phyloP scores from a whole-genome alignment of 2,113 vertebrate genomes.

The Polypterus bichir region DNA sequence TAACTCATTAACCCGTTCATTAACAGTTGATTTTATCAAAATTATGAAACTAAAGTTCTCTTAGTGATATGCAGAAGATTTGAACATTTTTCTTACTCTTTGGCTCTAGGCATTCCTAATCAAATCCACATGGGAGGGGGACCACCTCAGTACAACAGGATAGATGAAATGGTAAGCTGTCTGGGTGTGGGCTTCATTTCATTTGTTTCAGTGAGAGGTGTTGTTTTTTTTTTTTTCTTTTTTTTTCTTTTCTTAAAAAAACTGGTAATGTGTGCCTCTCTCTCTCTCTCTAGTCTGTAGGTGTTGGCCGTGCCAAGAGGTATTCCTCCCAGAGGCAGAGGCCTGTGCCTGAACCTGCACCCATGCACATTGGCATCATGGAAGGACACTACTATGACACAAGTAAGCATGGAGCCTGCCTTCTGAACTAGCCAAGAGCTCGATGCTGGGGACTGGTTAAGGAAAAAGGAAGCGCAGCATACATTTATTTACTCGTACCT shows the following conservation, averaged over 20 bases:
- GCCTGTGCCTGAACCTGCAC: constrained; percentile 71
- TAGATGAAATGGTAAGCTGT: constrained; percentile 70
- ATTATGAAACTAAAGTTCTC: too few relatives aligned
- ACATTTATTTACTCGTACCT: too few relatives aligned
- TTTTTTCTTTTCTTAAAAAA: neutral
- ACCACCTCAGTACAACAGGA: constrained; percentile 64
- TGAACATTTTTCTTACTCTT: constrained; percentile 12
- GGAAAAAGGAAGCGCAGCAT: constrained; percentile 9
- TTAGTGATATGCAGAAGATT: too few relatives aligned
- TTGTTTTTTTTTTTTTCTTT: neutral
- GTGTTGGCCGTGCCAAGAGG: constrained; percentile 74
- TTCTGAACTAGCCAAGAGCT: constrained; percentile 5
- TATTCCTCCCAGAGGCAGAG: constrained; percentile 91
- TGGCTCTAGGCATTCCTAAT: constrained; percentile 56
- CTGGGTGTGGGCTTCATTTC: neutral
- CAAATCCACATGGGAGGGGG: constrained; percentile 63
- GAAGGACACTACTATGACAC: constrained; percentile 93
- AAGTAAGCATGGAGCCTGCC: constrained; percentile 49
- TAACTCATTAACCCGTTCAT: too few relatives aligned
- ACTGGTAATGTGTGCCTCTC: neutral
- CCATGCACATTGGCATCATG: constrained; percentile 91
- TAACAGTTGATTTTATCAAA: too few relatives aligned
- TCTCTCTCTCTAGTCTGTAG: constrained; percentile 45
- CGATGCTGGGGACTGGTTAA: constrained; percentile 10
- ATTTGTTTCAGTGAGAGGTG: neutral